Percentiles rank a stretch among this genome's conserved stretches.
phyloP scores from a whole-genome alignment of 2,888 invertebrate genomes.

The Sphaeridia pumilis region DNA sequence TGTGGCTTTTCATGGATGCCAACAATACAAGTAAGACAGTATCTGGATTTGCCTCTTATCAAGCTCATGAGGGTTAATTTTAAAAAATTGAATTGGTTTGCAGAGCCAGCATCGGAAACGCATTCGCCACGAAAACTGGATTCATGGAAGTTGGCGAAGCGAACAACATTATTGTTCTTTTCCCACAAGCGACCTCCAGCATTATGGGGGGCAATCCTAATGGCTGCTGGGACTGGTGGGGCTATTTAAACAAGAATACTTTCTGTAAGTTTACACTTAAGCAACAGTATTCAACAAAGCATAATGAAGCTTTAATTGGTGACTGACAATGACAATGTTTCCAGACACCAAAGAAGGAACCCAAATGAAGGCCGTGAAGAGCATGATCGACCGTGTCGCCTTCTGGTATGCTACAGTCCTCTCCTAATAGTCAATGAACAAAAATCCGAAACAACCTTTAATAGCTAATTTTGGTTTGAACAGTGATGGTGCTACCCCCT shows the following conservation, averaged over 20 bases:
- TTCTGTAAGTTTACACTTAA: constrained; percentile 13
- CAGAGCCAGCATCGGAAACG: constrained; percentile 19
- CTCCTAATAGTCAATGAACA: not conserved
- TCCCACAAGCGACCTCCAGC: constrained; percentile 25
- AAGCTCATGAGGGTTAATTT: constrained; percentile 1
- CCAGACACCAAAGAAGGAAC: constrained; percentile 20
- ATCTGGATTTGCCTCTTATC: no score
- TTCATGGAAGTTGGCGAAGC: constrained; percentile 29
- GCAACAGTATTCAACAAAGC: not conserved
- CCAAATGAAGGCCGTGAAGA: constrained; percentile 24
- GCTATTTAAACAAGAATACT: constrained; percentile 17
- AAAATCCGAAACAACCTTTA: not conserved
- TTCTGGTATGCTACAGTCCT: constrained; percentile 15
- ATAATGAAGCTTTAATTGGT: not conserved
- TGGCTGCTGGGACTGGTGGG: constrained; percentile 29
- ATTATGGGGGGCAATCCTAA: constrained; percentile 23
- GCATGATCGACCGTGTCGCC: constrained; percentile 21
- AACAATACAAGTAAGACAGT: constrained; percentile 17
- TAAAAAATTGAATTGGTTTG: not conserved
- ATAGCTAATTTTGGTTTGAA: constrained; percentile 1
- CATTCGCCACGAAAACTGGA: constrained; percentile 27
- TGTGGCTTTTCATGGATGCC: constrained; percentile 28
- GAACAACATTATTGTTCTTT: constrained; percentile 29
- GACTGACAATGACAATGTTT: constrained; percentile 2
- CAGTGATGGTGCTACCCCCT: constrained; percentile 12